Base-by-base conservation (phyloP, 35 echinoderm and acorn worm species). In the Heliocidaris tuberculata region DNA sequence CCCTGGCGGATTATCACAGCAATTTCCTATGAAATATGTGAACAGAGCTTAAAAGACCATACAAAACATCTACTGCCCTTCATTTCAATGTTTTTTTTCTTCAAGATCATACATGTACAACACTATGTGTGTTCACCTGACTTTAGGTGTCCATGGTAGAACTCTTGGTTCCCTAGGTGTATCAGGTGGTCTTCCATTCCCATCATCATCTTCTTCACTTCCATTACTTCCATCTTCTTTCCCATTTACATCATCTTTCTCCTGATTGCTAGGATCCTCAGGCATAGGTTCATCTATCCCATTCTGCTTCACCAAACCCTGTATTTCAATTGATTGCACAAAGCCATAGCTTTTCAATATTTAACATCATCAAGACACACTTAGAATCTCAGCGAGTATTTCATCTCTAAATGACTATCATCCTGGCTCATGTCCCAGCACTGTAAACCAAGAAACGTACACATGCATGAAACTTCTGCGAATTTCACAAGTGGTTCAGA, bases 131-230 rank as follows among this genome's bases (percentile, higher is more conserved):
- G 35, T 32, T 85, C 71, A 97, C 98, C 98, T 97, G 90, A 97
- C 97, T 97, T 99, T 99, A 54, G 98, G 98, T 59, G 97, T 96
- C 98, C 98, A 99, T 54, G 98, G 98, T 70, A 99, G 85, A n/a
- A 94, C 27, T n/a, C 95, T 95, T 15, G 97, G 97, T 78, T 99
- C 98, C 49, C 98, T 96, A 17, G 98, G 98, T 9, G 98, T 97
- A 48, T 96, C 97, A 31, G 98, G 98, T 49, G 96, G 97, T 71
- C 85, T 85, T 17, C 87, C 86, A 21, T 50, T 59, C 32, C 96
- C 92, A 47, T 97, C 95, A 31, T 99, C 97, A 93, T 99, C 98
- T 42, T 99, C 98, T 48, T 99, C 98, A 59, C 85, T 94, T 32
- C 93, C 56, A 50, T 94, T 94, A 86, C 92, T 95, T 31, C 95